A percentile compares a stretch with the other conserved stretches of the same genome.
These are phyloP conservation scores for Bombus waltoni DNA, from an alignment of 1,140 invertebrate species.

Conservation along the genomic window DNA sequence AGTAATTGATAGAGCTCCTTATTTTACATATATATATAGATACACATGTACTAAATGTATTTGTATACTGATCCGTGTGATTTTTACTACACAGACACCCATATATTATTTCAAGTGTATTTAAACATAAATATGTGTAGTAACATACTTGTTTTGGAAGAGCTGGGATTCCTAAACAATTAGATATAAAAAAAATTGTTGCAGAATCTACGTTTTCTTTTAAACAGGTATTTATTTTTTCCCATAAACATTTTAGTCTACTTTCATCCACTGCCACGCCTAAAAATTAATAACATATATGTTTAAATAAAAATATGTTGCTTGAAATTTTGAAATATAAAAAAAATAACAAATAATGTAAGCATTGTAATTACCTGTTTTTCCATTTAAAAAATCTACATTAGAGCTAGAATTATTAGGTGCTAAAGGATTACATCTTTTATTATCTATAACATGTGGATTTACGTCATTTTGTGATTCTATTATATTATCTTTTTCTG, in stretches of 20 bases:
- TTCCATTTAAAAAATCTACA: constrained; percentile 38
- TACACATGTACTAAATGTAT: no score
- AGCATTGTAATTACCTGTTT: constrained; percentile 29
- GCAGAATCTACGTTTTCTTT: constrained; percentile 69
- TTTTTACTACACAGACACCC: no score
- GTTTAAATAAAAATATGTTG: neutral
- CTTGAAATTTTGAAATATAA: neutral
- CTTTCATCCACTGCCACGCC: constrained; percentile 66
- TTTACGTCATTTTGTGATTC: constrained; percentile 24
- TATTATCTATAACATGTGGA: constrained; percentile 35
- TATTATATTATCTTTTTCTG: constrained; percentile 36
- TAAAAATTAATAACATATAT: constrained; percentile 48
- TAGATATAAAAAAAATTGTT: constrained; percentile 66
- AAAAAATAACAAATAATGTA: neutral
- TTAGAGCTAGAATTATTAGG: constrained; percentile 18
- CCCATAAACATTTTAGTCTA: constrained; percentile 70
- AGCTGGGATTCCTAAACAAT: constrained; percentile 68
- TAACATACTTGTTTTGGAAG: constrained; percentile 72
- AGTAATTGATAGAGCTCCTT: constrained; percentile 40
- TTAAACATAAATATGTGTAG: no score
- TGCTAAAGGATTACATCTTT: constrained; percentile 2
- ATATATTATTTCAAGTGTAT: no score
- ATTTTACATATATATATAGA: neutral
- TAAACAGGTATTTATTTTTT: constrained; percentile 65
- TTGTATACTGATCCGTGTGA: no score